phyloP scores from a whole-genome alignment of 2,888 invertebrate genomes.

The Tridacna gigas region DNA sequence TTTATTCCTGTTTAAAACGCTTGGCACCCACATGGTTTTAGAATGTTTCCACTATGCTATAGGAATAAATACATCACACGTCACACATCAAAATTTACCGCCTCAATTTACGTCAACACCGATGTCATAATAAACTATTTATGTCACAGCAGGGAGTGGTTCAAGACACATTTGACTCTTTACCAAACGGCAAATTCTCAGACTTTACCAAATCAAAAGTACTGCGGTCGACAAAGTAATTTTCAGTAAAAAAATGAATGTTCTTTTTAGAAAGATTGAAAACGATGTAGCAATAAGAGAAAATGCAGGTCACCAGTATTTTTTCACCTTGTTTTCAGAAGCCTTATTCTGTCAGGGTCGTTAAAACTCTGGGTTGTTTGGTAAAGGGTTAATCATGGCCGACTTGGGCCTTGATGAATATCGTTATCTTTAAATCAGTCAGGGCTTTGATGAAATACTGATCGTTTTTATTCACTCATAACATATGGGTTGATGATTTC shows the following conservation, averaged over 20 bases:
- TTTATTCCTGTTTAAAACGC: too few relatives aligned
- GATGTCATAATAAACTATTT: slow-evolving; percentile 52
- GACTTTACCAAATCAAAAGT: too few relatives aligned
- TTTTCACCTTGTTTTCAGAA: neutral
- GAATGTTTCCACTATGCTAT: neutral
- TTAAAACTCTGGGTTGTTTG: too few relatives aligned
- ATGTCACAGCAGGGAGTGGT: slow-evolving; percentile 35
- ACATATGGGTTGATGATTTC: slow-evolving; percentile 20
- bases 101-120: slow-evolving; percentile 60
- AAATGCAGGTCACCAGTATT: neutral
- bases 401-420: neutral
- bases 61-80: neutral
- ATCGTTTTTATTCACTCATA: slow-evolving; percentile 30
- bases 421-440: neutral
- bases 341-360: neutral
- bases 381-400: neutral
- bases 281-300: too few relatives aligned
- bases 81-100: slow-evolving; percentile 36
- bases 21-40: too few relatives aligned
- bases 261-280: too few relatives aligned
- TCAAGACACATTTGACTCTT: too few relatives aligned
- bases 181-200: too few relatives aligned
- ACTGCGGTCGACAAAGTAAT: too few relatives aligned
- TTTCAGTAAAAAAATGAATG: too few relatives aligned
- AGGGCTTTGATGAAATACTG: slow-evolving; percentile 23